Evolutionary conservation across 2,113 vertebrate species (phyloP), one percentile per base, ranked within the genome.

Genomic region (Chionis minor): DNA sequence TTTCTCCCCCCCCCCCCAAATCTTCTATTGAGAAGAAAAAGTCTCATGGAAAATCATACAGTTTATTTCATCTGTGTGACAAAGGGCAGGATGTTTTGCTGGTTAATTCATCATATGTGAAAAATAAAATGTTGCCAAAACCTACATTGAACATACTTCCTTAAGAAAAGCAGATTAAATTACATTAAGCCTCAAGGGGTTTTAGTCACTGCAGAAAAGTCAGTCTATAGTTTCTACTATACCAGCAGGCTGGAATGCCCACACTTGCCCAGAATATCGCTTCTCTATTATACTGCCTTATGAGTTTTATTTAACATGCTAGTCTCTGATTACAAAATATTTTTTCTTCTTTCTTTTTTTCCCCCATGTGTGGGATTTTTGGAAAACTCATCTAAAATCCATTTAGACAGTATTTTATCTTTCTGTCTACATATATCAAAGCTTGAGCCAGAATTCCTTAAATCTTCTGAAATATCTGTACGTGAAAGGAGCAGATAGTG

Each of bases 81-180:
- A 94, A 80, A 89, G 26, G 54, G 51, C 91, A 97, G 97, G 96
- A 95, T 97, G 94, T 95, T 97, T 95, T 91, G 49, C 66, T 95
- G 86, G 91, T 94, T 92, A 95, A 86, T 89, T 81, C 83, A 81
- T 86, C 84, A 70, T 81, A 14, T 81, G 69, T 93, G 78, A 90
- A 95, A 94, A 96, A 92, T 13, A 89, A 91, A 73, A 90, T 61
- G 32, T 83, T 95, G 94, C 89, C 94, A 88, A 95, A 94, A 77
- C 86, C 56, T 92, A 86, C 75, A 75, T 1, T 56, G 62, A 92
- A 52, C 65, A 67, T 92, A 94, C 89, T 86, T 96, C 87, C 89
- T 94, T 82, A 94, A 95, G 92, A 88, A 95, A 96, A 97, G 69
- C 49, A 80, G 56, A 35, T 90, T 87, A 70, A 92, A 62, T 94